These are phyloP conservation scores for Heliconius hewitsoni DNA, from an alignment of 1,140 invertebrate genomes.

Conservation along the genomic window DNA sequence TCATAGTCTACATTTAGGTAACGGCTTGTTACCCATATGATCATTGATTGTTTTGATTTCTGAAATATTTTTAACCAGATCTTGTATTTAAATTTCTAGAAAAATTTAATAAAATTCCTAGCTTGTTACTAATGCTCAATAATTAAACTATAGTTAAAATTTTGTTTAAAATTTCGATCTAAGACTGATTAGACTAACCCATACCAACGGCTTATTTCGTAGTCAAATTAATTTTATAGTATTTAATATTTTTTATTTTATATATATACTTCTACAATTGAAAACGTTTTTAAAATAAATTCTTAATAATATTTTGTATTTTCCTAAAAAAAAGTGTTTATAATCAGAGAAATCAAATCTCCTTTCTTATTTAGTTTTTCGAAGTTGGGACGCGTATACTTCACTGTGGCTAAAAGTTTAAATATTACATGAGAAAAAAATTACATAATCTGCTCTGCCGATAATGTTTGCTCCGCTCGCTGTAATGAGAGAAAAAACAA, in stretches of 20 bases:
- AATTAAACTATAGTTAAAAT: conserved; percentile 37
- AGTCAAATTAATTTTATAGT: neutral
- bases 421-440: no score
- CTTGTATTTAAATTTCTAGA: neutral
- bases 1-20: conserved; percentile 10
- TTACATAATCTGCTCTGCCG: no score
- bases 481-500: no score
- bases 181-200: conserved; percentile 72
- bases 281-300: neutral
- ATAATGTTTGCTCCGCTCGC: no score
- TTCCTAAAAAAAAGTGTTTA: neutral
- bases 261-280: neutral
- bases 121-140: conserved; percentile 51
- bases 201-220: conserved; percentile 27
- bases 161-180: conserved; percentile 57
- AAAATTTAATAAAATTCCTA: conserved; percentile 17
- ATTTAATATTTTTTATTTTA: conserved; percentile 27
- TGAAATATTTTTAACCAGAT: neutral
- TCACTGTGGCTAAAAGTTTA: no score
- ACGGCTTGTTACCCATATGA: neutral
- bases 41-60: neutral
- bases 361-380: no score
- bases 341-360: no score
- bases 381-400: no score
- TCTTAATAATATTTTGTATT: neutral